Evolutionary conservation across 2,797 vertebrate genomes (phyloP).

Genomic region (Neostethus bicornis): DNA sequence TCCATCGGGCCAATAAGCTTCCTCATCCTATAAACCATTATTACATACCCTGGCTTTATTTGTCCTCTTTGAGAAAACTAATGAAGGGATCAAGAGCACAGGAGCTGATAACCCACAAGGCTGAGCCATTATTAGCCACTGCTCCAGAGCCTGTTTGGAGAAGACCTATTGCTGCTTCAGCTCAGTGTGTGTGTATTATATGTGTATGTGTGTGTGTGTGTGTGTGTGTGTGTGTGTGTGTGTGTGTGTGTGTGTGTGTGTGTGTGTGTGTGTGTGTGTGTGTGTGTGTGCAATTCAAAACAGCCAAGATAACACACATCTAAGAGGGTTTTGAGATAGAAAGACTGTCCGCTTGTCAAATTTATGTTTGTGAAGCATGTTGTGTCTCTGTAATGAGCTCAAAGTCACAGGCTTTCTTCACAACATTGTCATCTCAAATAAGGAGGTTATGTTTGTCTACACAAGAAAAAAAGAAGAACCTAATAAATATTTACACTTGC

Average conservation of each 20-base stretch:
- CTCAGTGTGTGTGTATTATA: neutral
- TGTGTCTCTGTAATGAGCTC: neutral
- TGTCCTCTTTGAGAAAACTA: slow-evolving; percentile 20
- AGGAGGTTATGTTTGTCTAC: no score
- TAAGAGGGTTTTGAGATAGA: neutral
- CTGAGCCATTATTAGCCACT: slow-evolving; percentile 16
- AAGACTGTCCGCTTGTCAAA: no score
- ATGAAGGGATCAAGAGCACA: slow-evolving; percentile 18
- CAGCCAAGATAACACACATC: neutral
- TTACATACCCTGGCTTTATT: slow-evolving; percentile 22
- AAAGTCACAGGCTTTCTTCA: neutral
- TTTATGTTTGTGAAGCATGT: neutral
- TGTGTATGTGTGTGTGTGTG: no score
- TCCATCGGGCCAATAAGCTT: neutral
- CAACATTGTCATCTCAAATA: no score
- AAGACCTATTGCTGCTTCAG: neutral
- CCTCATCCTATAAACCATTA: slow-evolving; percentile 20
- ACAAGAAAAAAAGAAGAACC: no score
- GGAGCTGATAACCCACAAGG: slow-evolving; percentile 24
- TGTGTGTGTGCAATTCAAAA: neutral
- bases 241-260: no score
- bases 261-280: no score
- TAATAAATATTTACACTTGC: no score
- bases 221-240: neutral
- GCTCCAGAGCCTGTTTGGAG: neutral